These are phyloP conservation scores for Elymnias hypermnestra DNA, from an alignment of 1,140 invertebrate species.

Conservation along the genomic window DNA sequence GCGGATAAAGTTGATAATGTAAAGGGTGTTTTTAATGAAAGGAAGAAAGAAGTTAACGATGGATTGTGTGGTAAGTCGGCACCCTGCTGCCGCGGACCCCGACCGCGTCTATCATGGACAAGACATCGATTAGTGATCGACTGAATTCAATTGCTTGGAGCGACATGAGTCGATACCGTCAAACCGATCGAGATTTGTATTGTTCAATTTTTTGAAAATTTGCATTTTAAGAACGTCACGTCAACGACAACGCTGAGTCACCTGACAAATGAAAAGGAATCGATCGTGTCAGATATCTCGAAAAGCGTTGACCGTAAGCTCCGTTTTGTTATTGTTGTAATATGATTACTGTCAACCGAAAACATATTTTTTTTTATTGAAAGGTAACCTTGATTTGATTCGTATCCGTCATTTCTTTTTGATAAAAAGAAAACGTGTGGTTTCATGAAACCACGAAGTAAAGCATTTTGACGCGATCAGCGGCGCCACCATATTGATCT, in stretches of 20 bases:
- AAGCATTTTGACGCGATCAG: too few relatives aligned
- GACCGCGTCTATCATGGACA: conserved; percentile 71
- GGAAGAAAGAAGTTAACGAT: conserved; percentile 75
- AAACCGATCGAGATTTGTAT: conserved; percentile 66
- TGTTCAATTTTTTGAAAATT: conserved; percentile 73
- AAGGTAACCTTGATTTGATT: conserved; percentile 11
- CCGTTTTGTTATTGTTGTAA: conserved; percentile 66
- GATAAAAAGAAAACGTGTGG: too few relatives aligned
- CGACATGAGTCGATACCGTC: conserved; percentile 67
- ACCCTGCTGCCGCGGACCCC: conserved; percentile 72
- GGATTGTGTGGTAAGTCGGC: conserved; percentile 76
- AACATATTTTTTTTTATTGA: conserved; percentile 27
- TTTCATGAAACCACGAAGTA: too few relatives aligned
- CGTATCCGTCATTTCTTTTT: conserved; percentile 5
- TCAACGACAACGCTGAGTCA: conserved; percentile 72
- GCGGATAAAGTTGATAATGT: conserved; percentile 58
- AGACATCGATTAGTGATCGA: conserved; percentile 76
- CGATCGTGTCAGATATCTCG: conserved; percentile 65
- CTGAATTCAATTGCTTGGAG: conserved; percentile 73
- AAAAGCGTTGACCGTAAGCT: conserved; percentile 71
- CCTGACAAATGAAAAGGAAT: conserved; percentile 67
- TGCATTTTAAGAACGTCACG: conserved; percentile 74
- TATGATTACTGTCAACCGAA: conserved; percentile 72
- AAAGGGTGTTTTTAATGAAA: conserved; percentile 60
- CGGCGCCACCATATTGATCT: too few relatives aligned